Evolutionary conservation across 2,113 vertebrate genomes (phyloP).

Genomic region (Gymnobelideus leadbeateri): DNA sequence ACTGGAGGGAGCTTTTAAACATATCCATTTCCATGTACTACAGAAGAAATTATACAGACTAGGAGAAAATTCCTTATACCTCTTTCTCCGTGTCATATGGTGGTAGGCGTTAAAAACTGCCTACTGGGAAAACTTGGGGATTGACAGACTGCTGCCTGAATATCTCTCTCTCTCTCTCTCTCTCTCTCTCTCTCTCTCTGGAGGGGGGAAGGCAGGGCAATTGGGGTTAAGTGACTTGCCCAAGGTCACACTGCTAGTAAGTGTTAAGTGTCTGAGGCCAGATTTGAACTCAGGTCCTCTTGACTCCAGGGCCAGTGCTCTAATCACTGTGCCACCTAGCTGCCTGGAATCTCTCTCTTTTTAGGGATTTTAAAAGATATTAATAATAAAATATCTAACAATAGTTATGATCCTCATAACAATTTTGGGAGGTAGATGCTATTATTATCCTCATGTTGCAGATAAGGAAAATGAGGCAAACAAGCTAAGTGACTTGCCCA

Average conservation of each 20-base stretch:
- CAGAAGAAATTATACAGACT: slow-evolving; percentile 52
- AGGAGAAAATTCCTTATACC: not conserved
- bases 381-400: not conserved
- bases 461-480: not conserved
- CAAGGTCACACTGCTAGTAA: no score
- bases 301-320: no score
- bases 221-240: no score
- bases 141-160: slow-evolving; percentile 66
- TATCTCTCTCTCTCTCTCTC: no score
- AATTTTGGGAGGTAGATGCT: not conserved
- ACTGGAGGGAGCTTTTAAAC: slow-evolving; percentile 58
- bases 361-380: slow-evolving; percentile 11
- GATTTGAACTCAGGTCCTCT: no score
- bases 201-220: no score
- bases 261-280: no score
- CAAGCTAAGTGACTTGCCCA: not conserved
- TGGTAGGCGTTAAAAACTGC: slow-evolving; percentile 61
- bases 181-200: no score
- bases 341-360: not conserved
- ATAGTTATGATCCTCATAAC: not conserved
- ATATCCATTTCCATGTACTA: not conserved
- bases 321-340: no score
- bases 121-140: slow-evolving; percentile 67
- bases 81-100: slow-evolving; percentile 45
- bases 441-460: not conserved